These are phyloP conservation scores for Melitaea cinxia DNA, from an alignment of 1,140 invertebrate genomes.

Conservation along the genomic window DNA sequence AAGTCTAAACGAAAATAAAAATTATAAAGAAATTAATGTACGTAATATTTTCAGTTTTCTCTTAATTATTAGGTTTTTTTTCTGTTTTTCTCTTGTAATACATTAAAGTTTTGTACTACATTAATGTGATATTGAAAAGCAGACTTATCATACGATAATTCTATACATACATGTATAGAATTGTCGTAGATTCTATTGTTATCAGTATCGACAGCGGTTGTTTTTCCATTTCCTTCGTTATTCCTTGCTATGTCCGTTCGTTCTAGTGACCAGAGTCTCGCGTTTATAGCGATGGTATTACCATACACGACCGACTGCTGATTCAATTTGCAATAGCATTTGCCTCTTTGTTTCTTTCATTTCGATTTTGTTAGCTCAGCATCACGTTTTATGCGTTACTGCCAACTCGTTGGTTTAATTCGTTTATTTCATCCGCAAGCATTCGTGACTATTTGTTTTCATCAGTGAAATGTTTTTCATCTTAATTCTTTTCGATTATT, in stretches of 20 bases:
- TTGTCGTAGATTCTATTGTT: too few species aligned
- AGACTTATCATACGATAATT: too few species aligned
- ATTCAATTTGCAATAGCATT: constrained; percentile 53
- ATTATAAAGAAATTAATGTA: too few species aligned
- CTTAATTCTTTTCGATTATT: too few species aligned
- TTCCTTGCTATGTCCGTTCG: constrained; percentile 8
- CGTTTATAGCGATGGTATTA: constrained; percentile 43
- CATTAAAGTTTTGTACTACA: too few species aligned
- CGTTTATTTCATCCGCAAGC: constrained; percentile 1
- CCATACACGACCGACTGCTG: constrained; percentile 44
- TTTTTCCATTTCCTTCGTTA: constrained; percentile 7
- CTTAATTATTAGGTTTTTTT: too few species aligned
- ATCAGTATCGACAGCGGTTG: too few species aligned
- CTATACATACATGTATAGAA: too few species aligned
- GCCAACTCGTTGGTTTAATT: constrained; percentile 13
- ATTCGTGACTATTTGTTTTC: background rate
- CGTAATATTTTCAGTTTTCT: too few species aligned
- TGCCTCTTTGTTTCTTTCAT: constrained; percentile 40
- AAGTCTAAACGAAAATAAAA: too few species aligned
- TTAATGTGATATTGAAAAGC: too few species aligned
- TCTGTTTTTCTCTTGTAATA: too few species aligned
- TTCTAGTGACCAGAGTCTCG: constrained; percentile 8
- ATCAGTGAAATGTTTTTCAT: background rate
- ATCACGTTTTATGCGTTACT: constrained; percentile 21
- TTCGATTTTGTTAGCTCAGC: constrained; percentile 33